phyloP scores from a whole-genome alignment of 2,797 vertebrate species.

The Sebastes matsubarae region DNA sequence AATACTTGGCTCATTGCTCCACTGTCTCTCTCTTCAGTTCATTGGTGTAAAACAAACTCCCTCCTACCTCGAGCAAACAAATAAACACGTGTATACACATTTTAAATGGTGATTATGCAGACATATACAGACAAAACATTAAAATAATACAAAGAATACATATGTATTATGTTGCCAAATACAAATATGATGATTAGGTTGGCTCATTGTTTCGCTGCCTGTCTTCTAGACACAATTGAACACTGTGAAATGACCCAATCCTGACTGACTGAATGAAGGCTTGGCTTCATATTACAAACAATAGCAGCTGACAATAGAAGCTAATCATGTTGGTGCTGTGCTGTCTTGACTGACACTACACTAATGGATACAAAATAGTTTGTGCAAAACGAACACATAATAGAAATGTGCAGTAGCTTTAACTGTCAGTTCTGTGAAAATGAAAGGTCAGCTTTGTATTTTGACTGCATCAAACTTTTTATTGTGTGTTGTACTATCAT shows the following conservation, averaged over 20 bases:
- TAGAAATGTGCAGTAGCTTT: background rate
- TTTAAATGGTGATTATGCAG: conserved; percentile 33
- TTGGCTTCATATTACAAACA: background rate
- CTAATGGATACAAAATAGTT: background rate
- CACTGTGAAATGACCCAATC: background rate
- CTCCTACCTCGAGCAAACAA: background rate
- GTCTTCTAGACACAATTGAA: background rate
- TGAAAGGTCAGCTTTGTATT: background rate
- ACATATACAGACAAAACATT: background rate
- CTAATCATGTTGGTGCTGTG: too few relatives aligned
- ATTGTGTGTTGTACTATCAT: too few relatives aligned
- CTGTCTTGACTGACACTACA: background rate
- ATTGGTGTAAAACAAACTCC: background rate
- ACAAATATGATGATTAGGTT: background rate
- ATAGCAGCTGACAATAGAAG: background rate
- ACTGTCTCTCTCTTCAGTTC: background rate
- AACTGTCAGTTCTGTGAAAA: background rate
- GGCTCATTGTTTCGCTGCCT: background rate
- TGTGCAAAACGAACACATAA: background rate
- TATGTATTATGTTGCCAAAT: background rate
- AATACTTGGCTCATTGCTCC: background rate
- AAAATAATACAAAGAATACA: background rate
- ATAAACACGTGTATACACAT: background rate
- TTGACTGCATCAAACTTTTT: background rate
- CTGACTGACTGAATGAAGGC: background rate